phyloP scores from a whole-genome alignment of 2,888 invertebrate genomes.

The Drosophila pseudotakahashii region DNA sequence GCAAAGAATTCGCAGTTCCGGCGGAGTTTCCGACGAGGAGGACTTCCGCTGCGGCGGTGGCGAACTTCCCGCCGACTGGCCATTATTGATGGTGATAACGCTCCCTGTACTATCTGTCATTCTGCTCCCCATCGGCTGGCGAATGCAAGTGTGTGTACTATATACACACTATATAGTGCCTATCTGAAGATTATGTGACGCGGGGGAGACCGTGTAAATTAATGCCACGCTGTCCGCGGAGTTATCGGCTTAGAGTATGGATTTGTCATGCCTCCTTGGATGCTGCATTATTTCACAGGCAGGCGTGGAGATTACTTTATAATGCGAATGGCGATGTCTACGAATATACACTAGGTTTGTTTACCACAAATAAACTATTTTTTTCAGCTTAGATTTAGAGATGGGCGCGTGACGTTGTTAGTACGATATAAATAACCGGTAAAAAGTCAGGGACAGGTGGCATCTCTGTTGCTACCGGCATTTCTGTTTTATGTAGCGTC shows the following conservation, averaged over 20 bases:
- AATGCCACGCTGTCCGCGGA: slow-evolving; percentile 36
- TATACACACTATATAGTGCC: slow-evolving; percentile 7
- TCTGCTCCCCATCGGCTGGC: slow-evolving; percentile 8
- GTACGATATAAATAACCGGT: background rate
- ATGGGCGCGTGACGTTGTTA: background rate
- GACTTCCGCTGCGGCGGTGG: slow-evolving; percentile 44
- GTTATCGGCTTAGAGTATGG: slow-evolving; percentile 1
- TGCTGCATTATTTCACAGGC: slow-evolving; percentile 6
- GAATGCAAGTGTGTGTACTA: slow-evolving; percentile 16
- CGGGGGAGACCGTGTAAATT: slow-evolving; percentile 1
- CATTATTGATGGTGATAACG: slow-evolving; percentile 65
- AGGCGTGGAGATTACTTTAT: background rate
- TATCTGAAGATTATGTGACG: slow-evolving; percentile 19
- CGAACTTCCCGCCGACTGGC: slow-evolving; percentile 18
- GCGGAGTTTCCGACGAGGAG: slow-evolving; percentile 43
- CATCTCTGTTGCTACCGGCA: background rate
- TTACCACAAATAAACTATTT: slow-evolving; percentile 14
- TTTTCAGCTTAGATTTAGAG: background rate
- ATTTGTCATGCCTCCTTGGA: slow-evolving; percentile 29
- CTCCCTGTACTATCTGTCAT: slow-evolving; percentile 36
- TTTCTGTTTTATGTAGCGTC: background rate
- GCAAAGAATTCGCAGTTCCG: slow-evolving; percentile 88
- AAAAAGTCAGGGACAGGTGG: too few species aligned
- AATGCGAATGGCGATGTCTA: background rate
- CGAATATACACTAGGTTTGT: slow-evolving; percentile 10